Base-by-base conservation (phyloP, 2,888 invertebrate genomes). In the Netelia inedita region DNA sequence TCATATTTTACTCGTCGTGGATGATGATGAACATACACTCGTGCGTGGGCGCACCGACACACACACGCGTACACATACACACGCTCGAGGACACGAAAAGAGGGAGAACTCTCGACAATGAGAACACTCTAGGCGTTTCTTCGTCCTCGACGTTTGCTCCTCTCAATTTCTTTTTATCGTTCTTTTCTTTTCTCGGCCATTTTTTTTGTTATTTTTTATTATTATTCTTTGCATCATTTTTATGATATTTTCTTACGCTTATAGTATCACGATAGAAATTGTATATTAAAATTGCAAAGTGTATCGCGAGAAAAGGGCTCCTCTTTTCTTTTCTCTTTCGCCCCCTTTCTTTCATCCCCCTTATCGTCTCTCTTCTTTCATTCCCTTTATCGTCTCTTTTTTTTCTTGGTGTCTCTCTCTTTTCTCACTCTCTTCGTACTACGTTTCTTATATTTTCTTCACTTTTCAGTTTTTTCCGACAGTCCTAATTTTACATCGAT, bases 201-300 rank as follows among this genome's bases (percentile, higher is more conserved):
- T 66, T 55, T 55, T 53, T 71, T 71, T 61, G 43, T 21, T 63
- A 57, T 63, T 28, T 55, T 57, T 53, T 69, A 35, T 63, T 55
- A 9, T 41, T 80, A 43, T 57, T 72, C 55, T 66, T 59, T 23
- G 10, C 66, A 46, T 23, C 23, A 28, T 41, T 16, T 79, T 72
- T 35, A 16, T 66, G 35, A 57, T 14, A 21, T 50, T 10, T 50
- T 74, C 69, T 75, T 75, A 79, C 71, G 65, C 65, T 83, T 75
- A 59, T 74, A 71, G 59, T 75, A 79, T 83, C 79, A 75, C 75
- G 65, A 79, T 79, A 83, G 69, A 83, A 79, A 83, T 35, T 83
- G 74, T 75, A 75, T 79, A 83, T 79, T 83, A 79, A 79, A 79
- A 83, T 83, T 79, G 79, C 75, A 79, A 83, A 83, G 83, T 59